Conservation (phyloP, 2,888 invertebrate genomes). For the Eupithecia abbreviata region DNA sequence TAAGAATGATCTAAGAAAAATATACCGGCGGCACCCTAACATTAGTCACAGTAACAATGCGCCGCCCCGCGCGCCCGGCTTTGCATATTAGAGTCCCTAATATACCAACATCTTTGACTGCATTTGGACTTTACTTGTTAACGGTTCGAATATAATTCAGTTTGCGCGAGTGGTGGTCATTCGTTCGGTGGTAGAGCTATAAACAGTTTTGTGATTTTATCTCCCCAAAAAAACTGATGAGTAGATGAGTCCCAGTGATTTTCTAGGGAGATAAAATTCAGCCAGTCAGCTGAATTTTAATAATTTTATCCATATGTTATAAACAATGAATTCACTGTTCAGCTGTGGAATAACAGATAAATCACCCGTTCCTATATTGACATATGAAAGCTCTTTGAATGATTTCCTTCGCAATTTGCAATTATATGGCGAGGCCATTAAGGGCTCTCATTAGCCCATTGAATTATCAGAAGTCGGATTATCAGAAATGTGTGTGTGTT, state of each 20-base stretch:
- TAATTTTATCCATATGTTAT: not conserved
- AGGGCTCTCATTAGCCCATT: no score
- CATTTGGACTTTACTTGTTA: not conserved
- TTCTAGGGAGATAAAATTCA: not conserved
- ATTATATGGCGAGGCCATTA: no score
- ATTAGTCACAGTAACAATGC: not conserved
- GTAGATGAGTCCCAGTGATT: not conserved
- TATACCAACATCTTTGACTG: not conserved
- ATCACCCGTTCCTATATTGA: no score
- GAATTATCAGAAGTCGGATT: no score
- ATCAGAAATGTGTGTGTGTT: no score
- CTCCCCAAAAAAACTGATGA: not conserved
- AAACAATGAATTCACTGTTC: not conserved
- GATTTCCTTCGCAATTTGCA: no score
- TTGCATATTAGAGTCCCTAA: no score
- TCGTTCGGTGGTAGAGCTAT: no score
- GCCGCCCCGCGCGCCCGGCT: no score
- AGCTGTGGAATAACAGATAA: not conserved
- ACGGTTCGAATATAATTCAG: not conserved
- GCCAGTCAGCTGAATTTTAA: not conserved
- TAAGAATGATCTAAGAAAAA: not conserved
- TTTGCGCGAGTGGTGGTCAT: not conserved
- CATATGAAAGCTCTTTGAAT: no score
- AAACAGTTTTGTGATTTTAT: not conserved
- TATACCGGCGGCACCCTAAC: not conserved